Evolutionary conservation across 92 coral and sea anemone species (phyloP).

Genomic region (Palythoa grandis): DNA sequence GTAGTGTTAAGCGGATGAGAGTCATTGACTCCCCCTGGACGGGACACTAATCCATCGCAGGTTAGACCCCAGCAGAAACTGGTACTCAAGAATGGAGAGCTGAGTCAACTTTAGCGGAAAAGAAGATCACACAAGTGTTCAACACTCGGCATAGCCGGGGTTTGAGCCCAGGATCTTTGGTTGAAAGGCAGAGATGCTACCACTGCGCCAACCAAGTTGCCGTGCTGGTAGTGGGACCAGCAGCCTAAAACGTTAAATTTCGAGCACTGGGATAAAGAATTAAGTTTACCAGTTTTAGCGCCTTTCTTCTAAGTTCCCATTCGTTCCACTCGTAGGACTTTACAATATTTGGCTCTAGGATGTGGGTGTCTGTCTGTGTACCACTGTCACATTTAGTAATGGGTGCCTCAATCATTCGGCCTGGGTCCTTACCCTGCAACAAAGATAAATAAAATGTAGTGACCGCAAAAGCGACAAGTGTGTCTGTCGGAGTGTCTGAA

Average conservation of each 20-base stretch:
- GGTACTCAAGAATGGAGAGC: no score
- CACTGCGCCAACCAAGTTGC: no score
- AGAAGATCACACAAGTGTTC: no score
- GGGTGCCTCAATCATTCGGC: constrained; percentile 95
- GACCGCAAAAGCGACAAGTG: background rate
- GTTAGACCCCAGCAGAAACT: no score
- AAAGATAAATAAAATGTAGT: background rate
- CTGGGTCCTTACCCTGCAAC: constrained; percentile 78
- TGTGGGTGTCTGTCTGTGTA: constrained; percentile 98
- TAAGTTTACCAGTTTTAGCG: constrained; percentile 83
- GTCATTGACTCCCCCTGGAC: no score
- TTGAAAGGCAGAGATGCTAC: no score
- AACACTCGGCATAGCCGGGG: no score
- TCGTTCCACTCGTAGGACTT: constrained; percentile 99
- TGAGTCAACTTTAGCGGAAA: no score
- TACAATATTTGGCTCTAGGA: constrained; percentile 94
- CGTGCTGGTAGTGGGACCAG: background rate
- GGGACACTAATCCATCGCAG: no score
- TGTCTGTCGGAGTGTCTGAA: background rate
- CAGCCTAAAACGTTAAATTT: background rate
- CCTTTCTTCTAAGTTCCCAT: constrained; percentile 97
- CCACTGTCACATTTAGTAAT: constrained; percentile 99
- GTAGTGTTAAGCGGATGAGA: no score
- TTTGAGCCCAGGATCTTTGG: no score
- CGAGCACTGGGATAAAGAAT: background rate